Evolutionary conservation across 2,797 vertebrate species (phyloP).

Genomic region (Alosa sapidissima): DNA sequence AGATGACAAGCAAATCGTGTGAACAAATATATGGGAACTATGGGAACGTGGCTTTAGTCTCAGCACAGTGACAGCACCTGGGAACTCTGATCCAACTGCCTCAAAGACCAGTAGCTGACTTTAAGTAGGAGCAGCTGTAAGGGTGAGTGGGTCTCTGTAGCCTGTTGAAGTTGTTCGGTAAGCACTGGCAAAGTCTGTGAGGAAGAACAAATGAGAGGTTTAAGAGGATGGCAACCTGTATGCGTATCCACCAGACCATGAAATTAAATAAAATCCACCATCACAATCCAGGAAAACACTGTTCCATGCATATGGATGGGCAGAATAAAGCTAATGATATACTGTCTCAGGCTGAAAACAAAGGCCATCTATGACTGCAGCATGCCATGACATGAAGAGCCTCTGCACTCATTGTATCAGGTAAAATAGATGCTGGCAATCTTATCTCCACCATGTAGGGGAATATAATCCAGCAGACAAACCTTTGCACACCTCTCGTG

Average conservation of each 20-base stretch:
- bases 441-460: neutral
- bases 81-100: slow-evolving; percentile 72
- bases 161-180: slow-evolving; percentile 81
- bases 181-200: slow-evolving; percentile 80
- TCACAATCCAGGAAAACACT: neutral
- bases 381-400: slow-evolving; percentile 44
- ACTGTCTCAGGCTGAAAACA: slow-evolving; percentile 24
- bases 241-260: neutral
- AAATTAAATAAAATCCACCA: neutral
- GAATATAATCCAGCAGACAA: slow-evolving; percentile 33
- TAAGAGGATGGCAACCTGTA: neutral
- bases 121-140: slow-evolving; percentile 78
- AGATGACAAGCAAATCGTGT: no score
- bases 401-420: neutral
- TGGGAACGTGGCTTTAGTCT: neutral
- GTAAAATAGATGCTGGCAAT: slow-evolving; percentile 7
- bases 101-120: slow-evolving; percentile 80
- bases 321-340: slow-evolving; percentile 24
- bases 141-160: slow-evolving; percentile 66
- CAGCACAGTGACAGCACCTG: slow-evolving; percentile 69
- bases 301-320: neutral
- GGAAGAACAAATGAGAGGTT: slow-evolving; percentile 16
- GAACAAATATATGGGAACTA: neutral
- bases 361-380: slow-evolving; percentile 31
- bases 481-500: slow-evolving; percentile 82